A percentile compares a stretch with the other conserved stretches of the same genome.
Evolutionary conservation across 2,113 vertebrate genomes (phyloP).

Genomic region (Anseranas semipalmata): DNA sequence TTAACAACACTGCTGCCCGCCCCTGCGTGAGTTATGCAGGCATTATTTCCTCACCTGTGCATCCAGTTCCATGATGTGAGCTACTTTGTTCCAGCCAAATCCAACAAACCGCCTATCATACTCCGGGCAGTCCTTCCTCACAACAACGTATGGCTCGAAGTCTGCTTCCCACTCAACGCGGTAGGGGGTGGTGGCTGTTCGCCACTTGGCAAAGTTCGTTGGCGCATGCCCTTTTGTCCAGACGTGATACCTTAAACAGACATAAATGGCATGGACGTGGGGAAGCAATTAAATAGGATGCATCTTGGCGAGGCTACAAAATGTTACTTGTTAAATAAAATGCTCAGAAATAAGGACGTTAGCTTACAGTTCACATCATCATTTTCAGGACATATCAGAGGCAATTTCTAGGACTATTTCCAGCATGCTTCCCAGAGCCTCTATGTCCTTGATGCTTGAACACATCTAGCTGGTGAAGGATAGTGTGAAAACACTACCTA

Average conservation of each 20-base stretch:
- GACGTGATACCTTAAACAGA: conserved; percentile 90
- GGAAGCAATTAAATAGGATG: neutral
- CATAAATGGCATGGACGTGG: neutral
- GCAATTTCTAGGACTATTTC: conserved; percentile 39
- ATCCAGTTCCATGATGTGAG: conserved; percentile 98
- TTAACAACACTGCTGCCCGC: neutral
- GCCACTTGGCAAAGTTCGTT: conserved; percentile 98
- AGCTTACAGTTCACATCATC: neutral
- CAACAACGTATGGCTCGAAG: conserved; percentile 97
- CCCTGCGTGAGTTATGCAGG: neutral
- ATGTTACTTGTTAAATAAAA: neutral
- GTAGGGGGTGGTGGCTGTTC: conserved; percentile 96
- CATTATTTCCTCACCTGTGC: conserved; percentile 84
- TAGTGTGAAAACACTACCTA: conserved; percentile 24
- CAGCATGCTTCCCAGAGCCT: neutral
- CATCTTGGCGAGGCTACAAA: neutral
- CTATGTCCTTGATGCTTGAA: neutral
- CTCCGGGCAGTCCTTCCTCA: conserved; percentile 91
- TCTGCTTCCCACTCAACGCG: conserved; percentile 96
- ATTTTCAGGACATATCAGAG: neutral
- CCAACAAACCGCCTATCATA: conserved; percentile 98
- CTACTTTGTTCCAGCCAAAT: conserved; percentile 99
- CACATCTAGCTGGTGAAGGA: neutral
- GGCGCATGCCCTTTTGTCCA: conserved; percentile 99
- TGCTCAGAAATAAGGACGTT: conserved; percentile 7